phyloP scores from a whole-genome alignment of 1,140 invertebrate species.

The Caerostris extrusa region DNA sequence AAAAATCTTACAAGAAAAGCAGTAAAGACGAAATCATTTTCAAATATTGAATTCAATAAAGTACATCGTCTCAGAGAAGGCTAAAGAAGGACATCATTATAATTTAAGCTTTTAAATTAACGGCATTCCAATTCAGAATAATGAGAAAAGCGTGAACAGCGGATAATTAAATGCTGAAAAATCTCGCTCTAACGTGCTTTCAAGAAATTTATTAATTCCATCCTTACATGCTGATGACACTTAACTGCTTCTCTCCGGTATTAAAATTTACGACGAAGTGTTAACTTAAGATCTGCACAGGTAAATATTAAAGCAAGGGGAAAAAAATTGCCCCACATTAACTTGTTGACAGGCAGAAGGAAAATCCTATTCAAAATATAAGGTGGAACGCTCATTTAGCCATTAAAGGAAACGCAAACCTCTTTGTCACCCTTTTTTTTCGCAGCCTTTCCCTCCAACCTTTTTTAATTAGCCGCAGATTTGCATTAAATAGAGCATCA shows the following conservation, averaged over 20 bases:
- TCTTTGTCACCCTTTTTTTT: slow-evolving; percentile 65
- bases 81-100: background rate
- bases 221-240: slow-evolving; percentile 27
- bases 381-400: background rate
- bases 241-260: slow-evolving; percentile 1
- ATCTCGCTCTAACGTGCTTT: slow-evolving; percentile 27
- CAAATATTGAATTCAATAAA: slow-evolving; percentile 23
- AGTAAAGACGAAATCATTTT: too few relatives aligned
- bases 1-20: too few relatives aligned
- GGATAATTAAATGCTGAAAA: slow-evolving; percentile 62
- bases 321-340: slow-evolving; percentile 51
- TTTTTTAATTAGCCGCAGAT: slow-evolving; percentile 74
- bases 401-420: slow-evolving; percentile 60
- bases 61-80: background rate
- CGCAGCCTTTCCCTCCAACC: background rate
- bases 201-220: slow-evolving; percentile 60
- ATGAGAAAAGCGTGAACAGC: background rate
- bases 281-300: slow-evolving; percentile 30
- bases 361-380: slow-evolving; percentile 62
- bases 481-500: slow-evolving; percentile 69
- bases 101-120: slow-evolving; percentile 46
- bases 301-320: background rate
- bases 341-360: slow-evolving; percentile 56
- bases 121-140: slow-evolving; percentile 23
- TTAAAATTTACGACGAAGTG: slow-evolving; percentile 34